Evolutionary conservation across 1,140 invertebrate species (phyloP), one percentile per base, ranked within the genome.

Genomic region (Cydia splendana): DNA sequence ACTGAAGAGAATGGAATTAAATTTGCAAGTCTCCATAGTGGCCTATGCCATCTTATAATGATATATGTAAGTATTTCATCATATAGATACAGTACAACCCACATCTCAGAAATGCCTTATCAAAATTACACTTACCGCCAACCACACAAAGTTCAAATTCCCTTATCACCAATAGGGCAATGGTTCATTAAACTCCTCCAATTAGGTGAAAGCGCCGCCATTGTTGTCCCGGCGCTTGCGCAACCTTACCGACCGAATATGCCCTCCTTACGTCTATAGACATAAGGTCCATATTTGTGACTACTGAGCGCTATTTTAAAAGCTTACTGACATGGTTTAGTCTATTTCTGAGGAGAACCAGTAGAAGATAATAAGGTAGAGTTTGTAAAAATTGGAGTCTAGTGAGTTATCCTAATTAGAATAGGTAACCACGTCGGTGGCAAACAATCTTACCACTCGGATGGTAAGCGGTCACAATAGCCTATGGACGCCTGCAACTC

Each of bases 131-230:
- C 20, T n/a, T 24, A 24, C 20, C n/a, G 9, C 20, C 57, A 62
- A 62, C n/a, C 9, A 24, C 57, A 10, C n/a, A 62, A 9, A 24
- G 57, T 62, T 62, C 57, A 62, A 62, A 62, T 62, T 24, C 57
- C 57, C 57, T 0, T 24, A 24, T 62, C 20, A 24, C 20, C 4
- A 12, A 62, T 62, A 62, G n/a, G 30, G 30, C 18, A 71, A 34
- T 18, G 34, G 67, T 34, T 71, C 67, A 71, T 71, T 71, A 18
- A 34, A 67, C 65, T 20, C 67, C 67, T 71, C n/a, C 67, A 71
- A 71, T 71, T 71, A 42, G 75, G 75, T 20, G 75, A 76, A 76
- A 76, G 75, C 38, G 38, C 57, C 57, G 53, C 53, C 57, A 76
- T 76, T 76, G 75, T 76, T 62, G 30, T 76, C n/a, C 15, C 34